Conservation (phyloP, 2,888 invertebrate species). For the Hofmannophila pseudospretella region DNA sequence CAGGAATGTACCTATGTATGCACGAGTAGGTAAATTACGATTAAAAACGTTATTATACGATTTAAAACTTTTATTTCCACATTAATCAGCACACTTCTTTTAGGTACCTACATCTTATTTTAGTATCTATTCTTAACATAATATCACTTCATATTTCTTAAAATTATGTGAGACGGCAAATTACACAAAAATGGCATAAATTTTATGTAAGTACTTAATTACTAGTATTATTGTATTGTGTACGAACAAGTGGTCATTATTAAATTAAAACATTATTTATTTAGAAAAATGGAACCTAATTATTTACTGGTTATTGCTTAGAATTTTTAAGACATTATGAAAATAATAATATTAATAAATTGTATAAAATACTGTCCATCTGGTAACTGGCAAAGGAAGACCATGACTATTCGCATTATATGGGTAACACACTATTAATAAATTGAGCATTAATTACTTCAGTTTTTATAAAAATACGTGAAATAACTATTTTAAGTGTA, state of each 20-base stretch:
- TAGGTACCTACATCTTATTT: conserved; percentile 42
- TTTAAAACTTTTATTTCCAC: conserved; percentile 2
- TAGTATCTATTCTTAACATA: conserved; percentile 37
- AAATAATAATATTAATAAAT: background rate
- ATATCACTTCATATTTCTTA: conserved; percentile 51
- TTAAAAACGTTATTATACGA: too few species aligned
- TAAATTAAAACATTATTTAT: background rate
- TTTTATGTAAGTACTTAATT: conserved; percentile 9
- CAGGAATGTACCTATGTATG: too few species aligned
- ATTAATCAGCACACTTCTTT: conserved; percentile 41
- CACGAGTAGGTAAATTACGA: too few species aligned
- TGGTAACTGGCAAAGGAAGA: conserved; percentile 63
- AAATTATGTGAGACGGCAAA: conserved; percentile 24
- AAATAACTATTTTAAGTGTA: too few species aligned
- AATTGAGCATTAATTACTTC: conserved; percentile 25
- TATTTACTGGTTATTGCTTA: too few species aligned
- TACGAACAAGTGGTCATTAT: conserved; percentile 8
- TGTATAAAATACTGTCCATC: conserved; percentile 21
- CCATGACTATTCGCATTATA: conserved; percentile 23
- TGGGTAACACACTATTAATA: conserved; percentile 49
- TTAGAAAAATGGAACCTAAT: too few species aligned
- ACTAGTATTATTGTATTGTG: too few species aligned
- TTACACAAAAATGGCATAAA: conserved; percentile 18
- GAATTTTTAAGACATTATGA: background rate
- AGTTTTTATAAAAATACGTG: background rate